These are phyloP conservation scores for Papilio helenus DNA, from an alignment of 1,140 invertebrate genomes.

Conservation along the genomic window DNA sequence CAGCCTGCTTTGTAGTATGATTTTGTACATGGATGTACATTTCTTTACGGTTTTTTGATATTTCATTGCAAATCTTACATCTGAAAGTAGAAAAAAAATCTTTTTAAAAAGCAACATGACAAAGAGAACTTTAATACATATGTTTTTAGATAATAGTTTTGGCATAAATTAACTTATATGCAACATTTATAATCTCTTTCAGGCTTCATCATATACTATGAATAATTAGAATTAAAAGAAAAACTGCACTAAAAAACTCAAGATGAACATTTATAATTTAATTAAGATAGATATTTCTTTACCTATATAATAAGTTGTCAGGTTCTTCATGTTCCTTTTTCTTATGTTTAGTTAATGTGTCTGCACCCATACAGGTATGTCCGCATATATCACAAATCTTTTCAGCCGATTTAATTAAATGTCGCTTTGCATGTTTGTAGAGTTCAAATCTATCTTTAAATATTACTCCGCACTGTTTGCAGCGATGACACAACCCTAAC, in stretches of 20 bases:
- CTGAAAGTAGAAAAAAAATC: constrained; percentile 53
- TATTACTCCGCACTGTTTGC: constrained; percentile 66
- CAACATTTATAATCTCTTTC: too few species aligned
- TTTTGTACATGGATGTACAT: constrained; percentile 69
- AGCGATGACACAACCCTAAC: constrained; percentile 62
- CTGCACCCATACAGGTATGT: constrained; percentile 60
- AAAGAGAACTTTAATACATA: too few species aligned
- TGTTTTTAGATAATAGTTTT: too few species aligned
- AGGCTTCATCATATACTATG: too few species aligned
- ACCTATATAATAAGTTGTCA: constrained; percentile 62
- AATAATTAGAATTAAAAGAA: background rate
- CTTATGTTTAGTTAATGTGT: constrained; percentile 64
- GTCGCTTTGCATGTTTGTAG: constrained; percentile 67
- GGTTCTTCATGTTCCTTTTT: constrained; percentile 59
- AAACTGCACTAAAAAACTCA: background rate
- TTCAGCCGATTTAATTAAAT: constrained; percentile 62
- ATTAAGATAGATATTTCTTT: constrained; percentile 20
- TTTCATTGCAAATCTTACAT: constrained; percentile 70
- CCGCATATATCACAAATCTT: constrained; percentile 73
- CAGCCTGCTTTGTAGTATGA: constrained; percentile 54
- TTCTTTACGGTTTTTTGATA: constrained; percentile 59
- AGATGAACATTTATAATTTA: too few species aligned
- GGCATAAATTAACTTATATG: too few species aligned
- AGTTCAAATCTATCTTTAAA: constrained; percentile 67
- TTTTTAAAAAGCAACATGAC: background rate